Base-by-base conservation (phyloP, 2,113 vertebrate genomes). In the Conger conger region DNA sequence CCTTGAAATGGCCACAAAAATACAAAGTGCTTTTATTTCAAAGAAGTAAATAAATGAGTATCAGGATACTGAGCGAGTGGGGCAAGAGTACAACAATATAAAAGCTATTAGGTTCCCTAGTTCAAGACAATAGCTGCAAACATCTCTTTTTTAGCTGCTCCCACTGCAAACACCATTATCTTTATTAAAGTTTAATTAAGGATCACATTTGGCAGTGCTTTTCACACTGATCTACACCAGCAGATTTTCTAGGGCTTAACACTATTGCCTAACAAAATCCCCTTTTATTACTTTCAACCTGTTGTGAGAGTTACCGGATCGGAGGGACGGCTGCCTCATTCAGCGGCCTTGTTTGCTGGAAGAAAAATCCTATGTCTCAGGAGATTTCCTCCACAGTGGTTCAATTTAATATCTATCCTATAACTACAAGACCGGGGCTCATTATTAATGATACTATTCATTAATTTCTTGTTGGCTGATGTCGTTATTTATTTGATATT, bases 181-280 rank as follows among this genome's bases (percentile, higher is more conserved):
- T 98, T 99, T 98, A 99, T 99, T 99, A 99, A 99, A 99, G 97
- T 99, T 99, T 99, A 99, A 99, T 99, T 99, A 99, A 99, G 97
- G 98, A 98, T 99, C 98, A 98, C 97, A 96, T 99, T 99, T 99
- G 98, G 98, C 98, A 97, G 97, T 96, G 97, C 97, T 97, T 98
- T 97, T 98, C 97, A 97, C 95, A 96, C 96, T 96, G 95, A 98
- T 99, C 97, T 99, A 98, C 97, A 99, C 97, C 97, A 98, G 97
- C 97, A 99, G 98, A 99, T 99, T 99, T 99, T 98, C 96, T 93
- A 93, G 96, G 97, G 98, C 98, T 99, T 99, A 99, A 99, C 98
- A 99, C 97, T 95, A 97, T 98, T 97, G 97, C 96, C 57, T 95
- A 97, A 97, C 97, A 98, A 99, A 99, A 99, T 99, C 98, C 98